Conservation (phyloP, 2,888 invertebrate species). For the Heliconius hortense region DNA sequence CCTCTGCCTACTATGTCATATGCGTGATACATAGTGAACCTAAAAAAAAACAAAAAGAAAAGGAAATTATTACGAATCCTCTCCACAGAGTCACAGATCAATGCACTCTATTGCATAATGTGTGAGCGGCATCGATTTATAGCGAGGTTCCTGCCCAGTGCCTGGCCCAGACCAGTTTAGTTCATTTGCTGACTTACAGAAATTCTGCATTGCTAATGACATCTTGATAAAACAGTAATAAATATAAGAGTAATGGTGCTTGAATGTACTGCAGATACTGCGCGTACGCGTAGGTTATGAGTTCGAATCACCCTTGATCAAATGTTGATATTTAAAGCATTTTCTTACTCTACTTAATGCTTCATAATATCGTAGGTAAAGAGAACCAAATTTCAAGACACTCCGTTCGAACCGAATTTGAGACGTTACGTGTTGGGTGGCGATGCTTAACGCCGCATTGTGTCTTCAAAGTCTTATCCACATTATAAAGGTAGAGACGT, state of each 20-base stretch:
- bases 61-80: neutral
- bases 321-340: neutral
- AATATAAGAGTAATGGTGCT: neutral
- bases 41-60: neutral
- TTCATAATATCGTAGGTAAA: no score
- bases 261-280: neutral
- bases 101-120: slow-evolving; percentile 40
- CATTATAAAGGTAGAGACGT: no score
- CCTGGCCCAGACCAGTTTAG: slow-evolving; percentile 26
- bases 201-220: slow-evolving; percentile 36
- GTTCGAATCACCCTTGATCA: neutral
- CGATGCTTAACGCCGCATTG: no score
- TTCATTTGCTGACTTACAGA: slow-evolving; percentile 25
- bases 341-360: neutral
- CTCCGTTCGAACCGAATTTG: no score
- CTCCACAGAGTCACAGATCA: slow-evolving; percentile 32
- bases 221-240: neutral
- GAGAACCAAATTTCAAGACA: no score
- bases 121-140: slow-evolving; percentile 37
- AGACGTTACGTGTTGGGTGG: no score
- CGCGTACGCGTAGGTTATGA: neutral
- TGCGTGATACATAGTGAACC: no score
- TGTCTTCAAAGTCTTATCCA: no score
- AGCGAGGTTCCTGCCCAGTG: slow-evolving; percentile 19
- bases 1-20: no score